Evolutionary conservation across 2,797 vertebrate species (phyloP).

Genomic region (Clarias pachynema): DNA sequence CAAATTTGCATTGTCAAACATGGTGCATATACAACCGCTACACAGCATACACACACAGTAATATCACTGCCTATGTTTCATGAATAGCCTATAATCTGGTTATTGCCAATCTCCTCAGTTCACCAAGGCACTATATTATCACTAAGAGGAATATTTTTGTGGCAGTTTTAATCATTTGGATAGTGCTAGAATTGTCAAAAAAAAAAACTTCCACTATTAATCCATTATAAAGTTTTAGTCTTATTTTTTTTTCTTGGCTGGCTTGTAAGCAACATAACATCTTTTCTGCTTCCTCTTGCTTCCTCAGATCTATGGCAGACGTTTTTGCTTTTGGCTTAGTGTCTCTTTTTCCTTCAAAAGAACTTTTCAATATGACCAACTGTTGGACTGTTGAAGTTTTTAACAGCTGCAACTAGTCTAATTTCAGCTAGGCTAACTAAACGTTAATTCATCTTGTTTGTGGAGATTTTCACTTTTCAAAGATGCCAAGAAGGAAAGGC

Average conservation of each 20-base stretch:
- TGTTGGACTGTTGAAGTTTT: background rate
- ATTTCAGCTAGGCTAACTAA: background rate
- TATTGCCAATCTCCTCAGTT: background rate
- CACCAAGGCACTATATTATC: background rate
- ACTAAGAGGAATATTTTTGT: background rate
- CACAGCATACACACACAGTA: background rate
- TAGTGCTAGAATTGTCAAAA: background rate
- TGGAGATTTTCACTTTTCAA: background rate
- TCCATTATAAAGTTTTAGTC: background rate
- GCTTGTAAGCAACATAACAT: background rate
- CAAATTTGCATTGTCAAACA: background rate
- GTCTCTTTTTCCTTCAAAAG: background rate
- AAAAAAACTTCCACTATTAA: background rate
- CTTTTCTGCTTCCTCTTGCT: background rate
- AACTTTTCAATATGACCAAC: conserved; percentile 5
- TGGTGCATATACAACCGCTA: background rate
- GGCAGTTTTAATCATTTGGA: background rate
- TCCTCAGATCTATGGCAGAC: background rate
- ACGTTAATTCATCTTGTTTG: background rate
- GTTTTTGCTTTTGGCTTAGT: background rate
- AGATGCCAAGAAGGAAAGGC: background rate
- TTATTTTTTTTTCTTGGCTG: background rate
- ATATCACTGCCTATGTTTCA: background rate
- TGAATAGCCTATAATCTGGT: background rate
- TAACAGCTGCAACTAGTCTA: background rate